Evolutionary conservation across 2,113 vertebrate species (phyloP), one percentile per base, ranked within the genome.

Genomic region (Oxygymnocypris stewartii): DNA sequence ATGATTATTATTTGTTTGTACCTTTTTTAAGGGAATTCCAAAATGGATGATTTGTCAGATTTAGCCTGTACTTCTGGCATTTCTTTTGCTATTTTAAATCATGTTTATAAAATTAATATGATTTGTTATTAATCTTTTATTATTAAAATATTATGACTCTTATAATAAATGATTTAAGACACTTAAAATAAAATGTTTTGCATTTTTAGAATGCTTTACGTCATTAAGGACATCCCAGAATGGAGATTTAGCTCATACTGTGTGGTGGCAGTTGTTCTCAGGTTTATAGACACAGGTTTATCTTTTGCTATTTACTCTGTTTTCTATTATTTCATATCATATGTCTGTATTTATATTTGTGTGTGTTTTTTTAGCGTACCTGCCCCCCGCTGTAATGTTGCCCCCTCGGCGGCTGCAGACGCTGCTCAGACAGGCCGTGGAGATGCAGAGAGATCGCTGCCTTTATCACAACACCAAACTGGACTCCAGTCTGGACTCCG

Each of bases 381-480:
- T 99, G 87, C 98, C 98, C 57, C 98, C 98, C 1, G 98, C 98
- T 40, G 98, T 99, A 91, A 99, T 99, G 98, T 94, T 99, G 91
- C 98, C 98, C 87, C 98, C 98, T 6, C 96, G 97, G 91, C 96
- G 98, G 93, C 94, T 99, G 90, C 98, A 99, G 95, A 99, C 96
- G 51, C 95, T 99, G 73, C 94, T 99, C 23, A 96, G 97, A 89
- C 98, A 99, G 93, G 98, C 98, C 0, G 97, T 98, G 92, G 98
- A 99, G 88, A 94, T 99, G 16, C 98, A 99, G 93, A 96, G 97
- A 92, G 98, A 99, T 90, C 97, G 97, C 93, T 99, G 98, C 94
- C 97, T 99, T 84, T 99, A 99, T 90, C 98, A 99, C 92, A 99
- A 99, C 92, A 99, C 97, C 90, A 99, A 99, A 94, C 96, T 98